A percentile compares a stretch with the other conserved stretches of the same genome.
Conservation (phyloP, 2,113 vertebrate species). For the Varanus komodoensis region DNA sequence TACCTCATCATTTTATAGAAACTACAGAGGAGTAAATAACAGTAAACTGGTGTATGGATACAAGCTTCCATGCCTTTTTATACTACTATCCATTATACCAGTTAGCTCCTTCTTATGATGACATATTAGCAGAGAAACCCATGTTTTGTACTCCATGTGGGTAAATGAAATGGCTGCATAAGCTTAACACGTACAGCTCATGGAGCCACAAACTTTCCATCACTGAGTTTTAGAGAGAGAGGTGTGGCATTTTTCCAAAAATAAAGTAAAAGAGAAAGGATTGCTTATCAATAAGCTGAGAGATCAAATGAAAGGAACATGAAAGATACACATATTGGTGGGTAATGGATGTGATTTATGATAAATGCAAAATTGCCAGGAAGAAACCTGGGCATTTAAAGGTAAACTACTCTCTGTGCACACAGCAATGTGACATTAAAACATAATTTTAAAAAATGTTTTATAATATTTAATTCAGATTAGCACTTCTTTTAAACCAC, state of each 20-base stretch:
- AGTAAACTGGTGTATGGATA: no score
- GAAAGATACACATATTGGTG: neutral
- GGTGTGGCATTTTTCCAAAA: neutral
- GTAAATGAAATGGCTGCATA: neutral
- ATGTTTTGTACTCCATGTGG: neutral
- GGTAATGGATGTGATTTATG: neutral
- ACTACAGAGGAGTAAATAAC: no score
- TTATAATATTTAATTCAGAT: neutral
- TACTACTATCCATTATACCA: neutral
- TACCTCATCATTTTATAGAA: no score
- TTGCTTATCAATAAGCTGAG: neutral
- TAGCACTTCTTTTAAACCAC: constrained; percentile 15
- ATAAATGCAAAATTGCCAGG: neutral
- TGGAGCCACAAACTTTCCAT: neutral
- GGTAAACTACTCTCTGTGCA: neutral
- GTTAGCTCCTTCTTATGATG: neutral
- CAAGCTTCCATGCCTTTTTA: neutral
- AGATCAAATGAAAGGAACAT: neutral
- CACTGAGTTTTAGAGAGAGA: neutral
- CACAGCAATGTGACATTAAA: no score
- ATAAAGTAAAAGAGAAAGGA: neutral
- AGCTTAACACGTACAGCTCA: neutral
- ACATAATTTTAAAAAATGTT: neutral
- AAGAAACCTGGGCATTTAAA: neutral
- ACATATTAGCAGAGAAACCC: neutral